Conservation (phyloP, 2,113 vertebrate genomes). For the Cyanoliseus patagonus region DNA sequence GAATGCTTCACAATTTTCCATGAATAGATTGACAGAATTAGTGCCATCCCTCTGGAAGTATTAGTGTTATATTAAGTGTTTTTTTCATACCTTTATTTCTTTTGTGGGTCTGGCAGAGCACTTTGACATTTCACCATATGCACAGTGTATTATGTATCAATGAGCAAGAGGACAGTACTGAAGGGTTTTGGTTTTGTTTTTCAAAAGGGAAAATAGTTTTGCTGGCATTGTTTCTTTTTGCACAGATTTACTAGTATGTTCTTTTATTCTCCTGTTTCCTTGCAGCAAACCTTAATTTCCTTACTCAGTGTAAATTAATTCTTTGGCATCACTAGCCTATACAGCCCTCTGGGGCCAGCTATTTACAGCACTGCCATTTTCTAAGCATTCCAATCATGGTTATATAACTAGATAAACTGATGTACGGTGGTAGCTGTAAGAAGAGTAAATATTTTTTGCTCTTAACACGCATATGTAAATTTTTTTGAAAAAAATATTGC, state of each 20-base stretch:
- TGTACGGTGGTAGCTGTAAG: slow-evolving; percentile 5
- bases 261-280: neutral
- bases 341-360: neutral
- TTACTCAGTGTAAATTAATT: neutral
- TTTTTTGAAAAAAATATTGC: neutral
- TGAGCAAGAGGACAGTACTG: neutral
- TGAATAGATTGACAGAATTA: slow-evolving; percentile 66
- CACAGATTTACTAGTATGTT: neutral
- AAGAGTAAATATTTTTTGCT: neutral
- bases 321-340: neutral
- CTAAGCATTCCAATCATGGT: neutral
- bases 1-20: slow-evolving; percentile 72
- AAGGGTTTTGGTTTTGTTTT: neutral
- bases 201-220: neutral
- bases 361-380: slow-evolving; percentile 14
- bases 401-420: slow-evolving; percentile 1
- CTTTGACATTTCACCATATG: slow-evolving; percentile 45
- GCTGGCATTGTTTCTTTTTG: neutral
- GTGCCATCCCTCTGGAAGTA: slow-evolving; percentile 50
- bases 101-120: slow-evolving; percentile 45
- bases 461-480: neutral
- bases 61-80: slow-evolving; percentile 46
- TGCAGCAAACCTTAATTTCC: neutral
- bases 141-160: slow-evolving; percentile 24
- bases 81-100: slow-evolving; percentile 69